phyloP scores from a whole-genome alignment of 2,888 invertebrate species.

The Nymphalis c-album region DNA sequence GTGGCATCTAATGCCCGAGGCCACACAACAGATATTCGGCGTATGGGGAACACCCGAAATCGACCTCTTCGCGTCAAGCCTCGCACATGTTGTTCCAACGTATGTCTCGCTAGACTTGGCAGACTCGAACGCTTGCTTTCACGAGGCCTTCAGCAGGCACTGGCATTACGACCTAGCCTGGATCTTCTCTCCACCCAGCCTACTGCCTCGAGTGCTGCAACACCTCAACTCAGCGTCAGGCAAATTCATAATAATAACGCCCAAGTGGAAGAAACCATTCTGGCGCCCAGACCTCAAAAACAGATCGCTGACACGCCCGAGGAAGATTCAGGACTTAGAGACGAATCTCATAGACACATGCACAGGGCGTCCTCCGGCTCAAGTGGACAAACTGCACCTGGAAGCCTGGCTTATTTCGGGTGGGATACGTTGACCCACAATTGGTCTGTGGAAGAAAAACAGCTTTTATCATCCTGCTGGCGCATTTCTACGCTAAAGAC shows the following conservation, averaged over 20 bases:
- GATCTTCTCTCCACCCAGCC: constrained; percentile 33
- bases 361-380: no score
- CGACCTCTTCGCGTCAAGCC: constrained; percentile 40
- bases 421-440: no score
- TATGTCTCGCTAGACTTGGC: constrained; percentile 38
- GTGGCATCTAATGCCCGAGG: constrained; percentile 37
- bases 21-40: constrained; percentile 33
- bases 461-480: no score
- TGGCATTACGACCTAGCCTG: constrained; percentile 35
- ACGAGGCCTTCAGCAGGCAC: constrained; percentile 38
- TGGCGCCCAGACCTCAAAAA: constrained; percentile 1
- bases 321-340: no score
- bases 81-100: constrained; percentile 34
- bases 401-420: no score
- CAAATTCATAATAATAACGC: constrained; percentile 28
- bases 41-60: constrained; percentile 39
- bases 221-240: constrained; percentile 27
- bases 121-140: constrained; percentile 37
- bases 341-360: no score
- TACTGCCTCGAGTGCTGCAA: constrained; percentile 30
- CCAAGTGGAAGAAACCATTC: constrained; percentile 25
- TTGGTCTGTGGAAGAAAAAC: no score
- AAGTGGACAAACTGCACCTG: no score
- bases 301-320: no score
- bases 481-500: no score